Base-by-base conservation (phyloP, 2,888 invertebrate genomes). In the Agrochola lychnidis region DNA sequence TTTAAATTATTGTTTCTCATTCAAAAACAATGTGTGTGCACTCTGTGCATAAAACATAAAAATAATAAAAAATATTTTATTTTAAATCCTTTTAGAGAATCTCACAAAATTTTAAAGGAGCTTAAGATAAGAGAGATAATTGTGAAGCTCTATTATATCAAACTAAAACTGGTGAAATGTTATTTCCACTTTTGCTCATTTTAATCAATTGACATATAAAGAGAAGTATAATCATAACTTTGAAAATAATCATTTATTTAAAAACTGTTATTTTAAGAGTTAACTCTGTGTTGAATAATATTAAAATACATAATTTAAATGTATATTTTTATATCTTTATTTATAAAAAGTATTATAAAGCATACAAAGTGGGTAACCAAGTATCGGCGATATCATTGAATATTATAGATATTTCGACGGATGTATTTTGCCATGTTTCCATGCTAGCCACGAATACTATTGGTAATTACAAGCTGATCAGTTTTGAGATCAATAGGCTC, bases 291-390 rank as follows among this genome's bases (percentile, higher is more conserved):
- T 95, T 95, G 92, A 94, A 92, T 95, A 93, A 94, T 95, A 91
- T 95, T 94, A 92, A 93, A 93, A 92, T 90, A 93, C 92, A 93
- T 94, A 93, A 93, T 95, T 84, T 87, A 91, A 94, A 95, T 94
- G 94, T 95, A 95, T 95, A 95, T 96, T 95, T 96, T 95, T 95
- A 95, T 95, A 95, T 94, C 90, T 94, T 95, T 94, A 94, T 95
- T 95, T 95, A 94, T 94, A 91, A 90, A 91, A 95, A 94, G 93
- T 94, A 95, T 95, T 94, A 93, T 92, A 91, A 91, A 91, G 86
- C 90, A 89, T 92, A 92, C 90, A 92, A 89, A 91, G 90, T 90
- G 89, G 89, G 89, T 92, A 91, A 91, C 83, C 85, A 91, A 91
- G 87, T 90, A 90, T 91, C 90, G 85, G 87, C 88, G 84, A 90